Conservation (phyloP, 2,888 invertebrate species). For the Neoitamus cyanurus region DNA sequence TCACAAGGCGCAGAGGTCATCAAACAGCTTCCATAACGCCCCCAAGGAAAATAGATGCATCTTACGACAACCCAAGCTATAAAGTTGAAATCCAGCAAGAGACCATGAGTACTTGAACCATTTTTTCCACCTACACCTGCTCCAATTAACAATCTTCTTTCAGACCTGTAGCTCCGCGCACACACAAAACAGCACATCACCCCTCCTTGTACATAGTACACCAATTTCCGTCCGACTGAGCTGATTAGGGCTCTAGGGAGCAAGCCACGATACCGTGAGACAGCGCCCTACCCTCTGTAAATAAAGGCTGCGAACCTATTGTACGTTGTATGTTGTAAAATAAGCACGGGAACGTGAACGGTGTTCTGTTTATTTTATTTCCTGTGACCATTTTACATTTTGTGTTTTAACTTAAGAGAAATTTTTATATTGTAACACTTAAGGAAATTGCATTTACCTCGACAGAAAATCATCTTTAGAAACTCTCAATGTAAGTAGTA, state of each 20-base stretch:
- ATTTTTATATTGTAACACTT: not conserved
- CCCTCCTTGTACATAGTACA: not conserved
- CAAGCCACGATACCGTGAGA: not conserved
- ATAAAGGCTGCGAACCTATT: not conserved
- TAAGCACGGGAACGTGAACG: not conserved
- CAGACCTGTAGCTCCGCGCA: not conserved
- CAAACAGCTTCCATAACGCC: slow-evolving; percentile 84
- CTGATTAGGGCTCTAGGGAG: not conserved
- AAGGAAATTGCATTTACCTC: not conserved
- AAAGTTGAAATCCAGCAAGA: slow-evolving; percentile 94
- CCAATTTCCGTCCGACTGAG: not conserved
- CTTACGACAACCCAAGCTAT: slow-evolving; percentile 93
- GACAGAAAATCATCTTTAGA: not conserved
- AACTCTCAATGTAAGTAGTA: not conserved
- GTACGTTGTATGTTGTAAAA: not conserved
- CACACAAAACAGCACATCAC: not conserved
- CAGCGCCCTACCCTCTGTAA: not conserved
- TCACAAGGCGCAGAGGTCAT: slow-evolving; percentile 78
- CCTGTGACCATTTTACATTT: not conserved
- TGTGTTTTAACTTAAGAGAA: not conserved
- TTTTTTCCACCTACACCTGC: not conserved
- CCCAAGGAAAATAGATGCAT: slow-evolving; percentile 83
- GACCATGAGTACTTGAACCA: slow-evolving; percentile 79
- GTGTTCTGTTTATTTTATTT: not conserved
- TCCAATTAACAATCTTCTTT: not conserved